phyloP scores from a whole-genome alignment of 2,888 invertebrate genomes.

The Metellina segmentata region DNA sequence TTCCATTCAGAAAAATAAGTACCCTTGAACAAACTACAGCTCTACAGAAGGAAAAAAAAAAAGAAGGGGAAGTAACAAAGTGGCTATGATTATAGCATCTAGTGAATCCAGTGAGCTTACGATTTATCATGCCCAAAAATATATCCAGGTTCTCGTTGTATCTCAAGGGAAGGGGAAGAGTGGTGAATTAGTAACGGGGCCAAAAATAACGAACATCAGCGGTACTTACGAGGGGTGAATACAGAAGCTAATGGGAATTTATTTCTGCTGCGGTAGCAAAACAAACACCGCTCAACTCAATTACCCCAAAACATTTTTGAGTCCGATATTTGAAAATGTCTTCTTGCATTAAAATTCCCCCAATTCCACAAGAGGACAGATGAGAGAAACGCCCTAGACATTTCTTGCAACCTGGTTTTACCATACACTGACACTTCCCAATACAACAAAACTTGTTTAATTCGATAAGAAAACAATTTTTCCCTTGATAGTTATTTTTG shows the following conservation, averaged over 20 bases:
- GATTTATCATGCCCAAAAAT: conserved; percentile 72
- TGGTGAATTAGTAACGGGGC: conserved; percentile 73
- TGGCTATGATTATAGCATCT: conserved; percentile 61
- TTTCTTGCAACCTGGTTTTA: too few relatives aligned
- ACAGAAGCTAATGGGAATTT: conserved; percentile 74
- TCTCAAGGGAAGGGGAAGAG: conserved; percentile 49
- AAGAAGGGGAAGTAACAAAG: conserved; percentile 38
- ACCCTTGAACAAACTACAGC: not conserved
- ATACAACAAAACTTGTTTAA: too few relatives aligned
- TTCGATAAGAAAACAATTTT: too few relatives aligned
- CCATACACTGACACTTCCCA: too few relatives aligned
- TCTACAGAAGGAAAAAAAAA: conserved; percentile 15
- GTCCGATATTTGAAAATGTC: conserved; percentile 30
- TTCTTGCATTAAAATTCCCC: not conserved
- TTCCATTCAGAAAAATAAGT: conserved; percentile 20
- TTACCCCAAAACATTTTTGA: conserved; percentile 50
- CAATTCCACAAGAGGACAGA: too few relatives aligned
- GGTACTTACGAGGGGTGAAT: conserved; percentile 33
- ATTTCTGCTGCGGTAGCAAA: conserved; percentile 71
- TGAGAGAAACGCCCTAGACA: too few relatives aligned
- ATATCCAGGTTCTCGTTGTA: conserved; percentile 59
- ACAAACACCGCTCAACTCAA: conserved; percentile 70
- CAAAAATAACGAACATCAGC: conserved; percentile 72
- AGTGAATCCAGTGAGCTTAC: conserved; percentile 59
- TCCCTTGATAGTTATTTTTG: too few relatives aligned